Conservation (phyloP, 35 echinoderm and acorn worm genomes). For the Anneissia japonica region DNA sequence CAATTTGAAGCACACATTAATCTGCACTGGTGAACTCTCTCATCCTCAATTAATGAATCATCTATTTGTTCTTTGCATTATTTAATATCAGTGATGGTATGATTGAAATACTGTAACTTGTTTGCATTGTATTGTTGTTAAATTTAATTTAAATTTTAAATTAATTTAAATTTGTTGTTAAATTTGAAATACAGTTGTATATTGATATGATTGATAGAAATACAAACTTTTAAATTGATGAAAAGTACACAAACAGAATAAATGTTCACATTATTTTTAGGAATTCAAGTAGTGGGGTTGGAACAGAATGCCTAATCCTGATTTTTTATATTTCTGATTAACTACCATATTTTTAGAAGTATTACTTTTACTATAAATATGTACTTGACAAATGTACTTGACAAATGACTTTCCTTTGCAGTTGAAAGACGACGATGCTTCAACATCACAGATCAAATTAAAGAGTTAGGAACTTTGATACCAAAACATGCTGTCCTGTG, state of each 20-base stretch:
- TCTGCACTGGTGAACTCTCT: neutral
- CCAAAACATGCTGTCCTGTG: conserved; percentile 84
- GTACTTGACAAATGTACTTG: neutral
- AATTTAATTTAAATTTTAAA: too few species aligned
- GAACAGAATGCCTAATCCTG: too few species aligned
- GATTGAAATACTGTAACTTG: too few species aligned
- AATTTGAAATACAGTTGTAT: neutral
- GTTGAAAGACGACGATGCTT: conserved; percentile 86
- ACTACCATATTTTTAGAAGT: neutral
- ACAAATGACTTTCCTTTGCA: conserved; percentile 20
- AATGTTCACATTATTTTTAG: neutral
- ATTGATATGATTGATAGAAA: neutral
- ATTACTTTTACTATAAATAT: neutral
- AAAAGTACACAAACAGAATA: too few species aligned
- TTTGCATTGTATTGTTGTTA: too few species aligned
- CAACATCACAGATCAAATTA: conserved; percentile 95
- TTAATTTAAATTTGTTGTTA: too few species aligned
- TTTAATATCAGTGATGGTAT: too few species aligned
- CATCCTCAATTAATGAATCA: neutral
- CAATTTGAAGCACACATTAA: neutral
- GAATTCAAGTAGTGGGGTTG: neutral
- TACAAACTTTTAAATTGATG: neutral
- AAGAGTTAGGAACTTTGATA: conserved; percentile 95
- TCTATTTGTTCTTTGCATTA: too few species aligned
- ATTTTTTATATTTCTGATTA: too few species aligned